These are phyloP conservation scores for Lutraria rhynchaena DNA, from an alignment of 1,140 invertebrate species.

Conservation along the genomic window DNA sequence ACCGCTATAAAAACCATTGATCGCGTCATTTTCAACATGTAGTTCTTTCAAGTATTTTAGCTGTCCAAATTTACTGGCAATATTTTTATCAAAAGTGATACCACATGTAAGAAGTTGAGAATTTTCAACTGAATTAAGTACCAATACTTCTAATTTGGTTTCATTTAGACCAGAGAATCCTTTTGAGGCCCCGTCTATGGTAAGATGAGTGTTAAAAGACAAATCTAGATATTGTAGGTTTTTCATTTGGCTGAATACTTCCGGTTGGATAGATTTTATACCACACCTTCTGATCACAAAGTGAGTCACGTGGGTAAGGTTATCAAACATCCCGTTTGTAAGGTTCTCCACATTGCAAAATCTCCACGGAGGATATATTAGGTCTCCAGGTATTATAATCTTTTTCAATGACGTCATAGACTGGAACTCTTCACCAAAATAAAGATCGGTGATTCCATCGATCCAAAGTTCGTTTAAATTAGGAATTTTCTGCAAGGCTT, in stretches of 20 bases:
- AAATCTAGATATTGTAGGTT: slow-evolving; percentile 31
- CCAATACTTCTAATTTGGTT: neutral
- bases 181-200: neutral
- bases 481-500: neutral
- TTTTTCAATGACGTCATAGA: neutral
- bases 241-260: neutral
- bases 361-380: neutral
- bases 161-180: neutral
- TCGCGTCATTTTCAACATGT: slow-evolving; percentile 18
- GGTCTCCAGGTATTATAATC: slow-evolving; percentile 8
- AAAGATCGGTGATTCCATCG: slow-evolving; percentile 1
- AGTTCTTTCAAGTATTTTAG: slow-evolving; percentile 27
- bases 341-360: neutral
- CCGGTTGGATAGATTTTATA: neutral
- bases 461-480: slow-evolving; percentile 6
- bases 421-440: neutral
- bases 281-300: slow-evolving; percentile 19
- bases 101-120: neutral
- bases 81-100: neutral
- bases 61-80: neutral
- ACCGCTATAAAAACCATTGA: slow-evolving; percentile 5
- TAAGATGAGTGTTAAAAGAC: slow-evolving; percentile 9
- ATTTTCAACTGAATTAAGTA: slow-evolving; percentile 6
- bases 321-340: neutral
- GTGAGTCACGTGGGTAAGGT: neutral